A percentile compares a stretch with the other conserved stretches of the same genome.
Conservation (phyloP, 2,888 invertebrate genomes). For the Hymenopus coronatus region DNA sequence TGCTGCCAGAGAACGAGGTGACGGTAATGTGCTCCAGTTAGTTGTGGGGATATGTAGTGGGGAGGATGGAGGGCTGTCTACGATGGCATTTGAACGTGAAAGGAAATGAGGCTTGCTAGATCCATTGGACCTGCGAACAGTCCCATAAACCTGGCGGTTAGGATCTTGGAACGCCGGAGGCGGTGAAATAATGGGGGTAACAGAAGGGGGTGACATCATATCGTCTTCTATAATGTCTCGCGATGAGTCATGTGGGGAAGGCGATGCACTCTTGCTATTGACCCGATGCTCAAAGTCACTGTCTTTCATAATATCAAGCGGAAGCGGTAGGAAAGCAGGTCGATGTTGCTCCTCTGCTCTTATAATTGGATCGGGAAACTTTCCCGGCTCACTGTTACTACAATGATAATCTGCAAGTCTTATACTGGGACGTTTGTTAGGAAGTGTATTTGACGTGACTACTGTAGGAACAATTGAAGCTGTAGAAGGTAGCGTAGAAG, state of each 20-base stretch:
- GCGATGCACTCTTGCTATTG: constrained; percentile 25
- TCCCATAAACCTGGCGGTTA: constrained; percentile 33
- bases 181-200: constrained; percentile 67
- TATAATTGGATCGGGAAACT: constrained; percentile 27
- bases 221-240: constrained; percentile 30
- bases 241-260: constrained; percentile 30
- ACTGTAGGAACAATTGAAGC: constrained; percentile 35
- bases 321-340: constrained; percentile 32
- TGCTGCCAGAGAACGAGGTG: constrained; percentile 38
- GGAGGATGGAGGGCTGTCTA: constrained; percentile 54
- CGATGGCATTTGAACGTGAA: constrained; percentile 55
- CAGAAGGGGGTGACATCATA: constrained; percentile 59
- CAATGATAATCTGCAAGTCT: constrained; percentile 51
- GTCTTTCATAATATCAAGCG: constrained; percentile 21
- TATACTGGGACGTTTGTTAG: constrained; percentile 48
- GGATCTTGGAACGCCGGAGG: constrained; percentile 62
- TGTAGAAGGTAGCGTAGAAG: constrained; percentile 12
- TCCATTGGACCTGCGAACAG: constrained; percentile 39
- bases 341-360: constrained; percentile 31
- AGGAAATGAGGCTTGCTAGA: constrained; percentile 53
- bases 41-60: constrained; percentile 48
- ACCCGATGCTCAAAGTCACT: constrained; percentile 28
- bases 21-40: constrained; percentile 46
- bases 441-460: constrained; percentile 43
- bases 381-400: constrained; percentile 36